phyloP scores from a whole-genome alignment of 2,888 invertebrate species.

The Drosophila merina region DNA sequence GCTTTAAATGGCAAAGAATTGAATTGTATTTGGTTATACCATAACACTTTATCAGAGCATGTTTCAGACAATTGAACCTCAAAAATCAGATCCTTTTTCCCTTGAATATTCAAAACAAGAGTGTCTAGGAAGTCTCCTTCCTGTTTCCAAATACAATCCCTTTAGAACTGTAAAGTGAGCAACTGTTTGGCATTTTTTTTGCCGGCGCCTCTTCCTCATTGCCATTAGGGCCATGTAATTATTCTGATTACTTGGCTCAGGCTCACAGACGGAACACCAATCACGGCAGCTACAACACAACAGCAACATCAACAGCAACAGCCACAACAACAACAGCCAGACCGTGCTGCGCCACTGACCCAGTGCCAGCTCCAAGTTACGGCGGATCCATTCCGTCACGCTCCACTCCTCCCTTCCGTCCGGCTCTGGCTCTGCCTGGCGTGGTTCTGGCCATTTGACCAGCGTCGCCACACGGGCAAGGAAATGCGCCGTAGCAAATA shows the following conservation, averaged over 20 bases:
- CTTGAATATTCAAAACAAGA: background rate
- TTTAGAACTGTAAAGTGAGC: conserved; percentile 45
- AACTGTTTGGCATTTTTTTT: conserved; percentile 55
- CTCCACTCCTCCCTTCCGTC: conserved; percentile 14
- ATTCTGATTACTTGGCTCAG: conserved; percentile 71
- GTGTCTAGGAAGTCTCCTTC: background rate
- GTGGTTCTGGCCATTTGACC: conserved; percentile 58
- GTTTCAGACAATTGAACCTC: background rate
- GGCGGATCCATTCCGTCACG: conserved; percentile 19
- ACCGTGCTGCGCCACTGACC: conserved; percentile 72
- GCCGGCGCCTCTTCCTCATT: conserved; percentile 49
- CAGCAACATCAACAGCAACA: conserved; percentile 19
- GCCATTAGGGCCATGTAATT: conserved; percentile 73
- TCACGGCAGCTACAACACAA: conserved; percentile 33
- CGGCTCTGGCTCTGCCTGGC: conserved; percentile 1
- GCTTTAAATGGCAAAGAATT: too few relatives aligned
- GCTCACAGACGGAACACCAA: conserved; percentile 34
- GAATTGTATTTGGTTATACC: background rate
- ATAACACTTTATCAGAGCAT: background rate
- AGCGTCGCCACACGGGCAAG: conserved; percentile 63
- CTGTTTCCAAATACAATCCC: conserved; percentile 1
- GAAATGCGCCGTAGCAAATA: conserved; percentile 76
- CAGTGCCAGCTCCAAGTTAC: conserved; percentile 57
- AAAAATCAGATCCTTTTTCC: background rate
- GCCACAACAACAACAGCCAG: conserved; percentile 26